A percentile compares a stretch with the other conserved stretches of the same genome.
These are phyloP conservation scores for Parnassius apollo DNA, from an alignment of 2,888 invertebrate species.

Conservation along the genomic window DNA sequence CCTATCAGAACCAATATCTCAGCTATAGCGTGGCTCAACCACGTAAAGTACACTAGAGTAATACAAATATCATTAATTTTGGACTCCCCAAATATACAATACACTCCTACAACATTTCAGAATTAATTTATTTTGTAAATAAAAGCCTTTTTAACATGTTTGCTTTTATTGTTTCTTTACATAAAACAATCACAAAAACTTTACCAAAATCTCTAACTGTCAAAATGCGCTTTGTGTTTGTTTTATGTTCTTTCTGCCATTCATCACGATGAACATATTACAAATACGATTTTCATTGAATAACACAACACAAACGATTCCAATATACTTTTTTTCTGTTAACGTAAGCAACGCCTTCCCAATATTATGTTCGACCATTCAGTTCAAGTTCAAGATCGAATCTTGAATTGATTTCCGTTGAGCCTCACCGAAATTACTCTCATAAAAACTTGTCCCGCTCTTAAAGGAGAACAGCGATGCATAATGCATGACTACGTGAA, in stretches of 20 bases:
- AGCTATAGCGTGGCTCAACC: too few relatives aligned
- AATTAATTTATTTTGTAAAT: too few relatives aligned
- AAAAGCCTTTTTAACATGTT: too few relatives aligned
- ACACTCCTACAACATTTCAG: too few relatives aligned
- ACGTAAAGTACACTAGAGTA: too few relatives aligned
- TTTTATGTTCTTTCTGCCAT: slow-evolving; percentile 7
- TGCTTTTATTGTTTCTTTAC: too few relatives aligned
- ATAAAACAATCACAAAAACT: too few relatives aligned
- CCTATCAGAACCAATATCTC: too few relatives aligned
- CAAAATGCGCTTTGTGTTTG: slow-evolving; percentile 2
- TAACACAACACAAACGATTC: slow-evolving; percentile 11
- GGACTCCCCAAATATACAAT: too few relatives aligned
- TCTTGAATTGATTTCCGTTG: slow-evolving; percentile 36
- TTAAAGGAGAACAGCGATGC: slow-evolving; percentile 14
- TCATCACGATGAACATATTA: slow-evolving; percentile 10
- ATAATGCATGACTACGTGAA: slow-evolving; percentile 20
- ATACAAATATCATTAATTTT: too few relatives aligned
- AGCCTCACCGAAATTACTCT: slow-evolving; percentile 31
- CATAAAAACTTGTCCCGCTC: slow-evolving; percentile 32
- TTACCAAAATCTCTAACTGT: slow-evolving; percentile 1
- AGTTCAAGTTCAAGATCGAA: slow-evolving; percentile 39
- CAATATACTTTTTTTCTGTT: slow-evolving; percentile 8
- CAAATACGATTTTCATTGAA: slow-evolving; percentile 23
- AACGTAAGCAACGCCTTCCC: slow-evolving; percentile 10
- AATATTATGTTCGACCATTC: slow-evolving; percentile 31